phyloP scores from a whole-genome alignment of 2,113 vertebrate species.

The Agapornis roseicollis region DNA sequence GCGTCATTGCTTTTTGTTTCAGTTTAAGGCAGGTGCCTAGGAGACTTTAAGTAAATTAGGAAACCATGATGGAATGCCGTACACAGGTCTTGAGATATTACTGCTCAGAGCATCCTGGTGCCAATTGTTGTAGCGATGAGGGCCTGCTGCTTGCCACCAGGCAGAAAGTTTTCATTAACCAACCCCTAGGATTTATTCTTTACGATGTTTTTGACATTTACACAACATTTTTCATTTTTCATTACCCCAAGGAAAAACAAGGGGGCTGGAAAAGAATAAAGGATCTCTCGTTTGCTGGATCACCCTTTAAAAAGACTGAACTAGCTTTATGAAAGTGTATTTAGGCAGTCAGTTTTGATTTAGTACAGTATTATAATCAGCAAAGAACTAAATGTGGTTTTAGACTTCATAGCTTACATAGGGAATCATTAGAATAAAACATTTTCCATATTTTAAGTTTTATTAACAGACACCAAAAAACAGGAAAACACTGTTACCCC shows the following conservation, averaged over 20 bases:
- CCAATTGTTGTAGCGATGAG: conserved; percentile 11
- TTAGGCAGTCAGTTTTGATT: conserved; percentile 49
- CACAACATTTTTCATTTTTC: conserved; percentile 67
- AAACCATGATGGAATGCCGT: conserved; percentile 41
- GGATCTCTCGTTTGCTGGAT: conserved; percentile 22
- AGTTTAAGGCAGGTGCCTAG: background rate
- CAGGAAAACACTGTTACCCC: background rate
- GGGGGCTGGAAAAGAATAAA: conserved; percentile 12
- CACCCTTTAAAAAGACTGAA: conserved; percentile 37
- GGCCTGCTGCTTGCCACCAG: conserved; percentile 52
- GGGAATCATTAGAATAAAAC: background rate
- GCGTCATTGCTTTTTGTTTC: background rate
- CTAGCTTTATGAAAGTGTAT: conserved; percentile 26
- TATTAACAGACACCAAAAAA: background rate
- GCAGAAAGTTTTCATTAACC: conserved; percentile 72
- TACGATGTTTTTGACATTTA: conserved; percentile 70
- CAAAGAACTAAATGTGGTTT: background rate
- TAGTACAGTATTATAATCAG: conserved; percentile 18
- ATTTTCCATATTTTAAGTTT: background rate
- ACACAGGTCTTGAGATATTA: conserved; percentile 52
- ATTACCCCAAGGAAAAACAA: conserved; percentile 66
- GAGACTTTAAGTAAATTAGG: conserved; percentile 21
- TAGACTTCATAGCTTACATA: background rate
- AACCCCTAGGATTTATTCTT: conserved; percentile 71
- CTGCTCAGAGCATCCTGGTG: conserved; percentile 44